Evolutionary conservation across 2,888 invertebrate species (phyloP).

Genomic region (Poecilus cupreus): DNA sequence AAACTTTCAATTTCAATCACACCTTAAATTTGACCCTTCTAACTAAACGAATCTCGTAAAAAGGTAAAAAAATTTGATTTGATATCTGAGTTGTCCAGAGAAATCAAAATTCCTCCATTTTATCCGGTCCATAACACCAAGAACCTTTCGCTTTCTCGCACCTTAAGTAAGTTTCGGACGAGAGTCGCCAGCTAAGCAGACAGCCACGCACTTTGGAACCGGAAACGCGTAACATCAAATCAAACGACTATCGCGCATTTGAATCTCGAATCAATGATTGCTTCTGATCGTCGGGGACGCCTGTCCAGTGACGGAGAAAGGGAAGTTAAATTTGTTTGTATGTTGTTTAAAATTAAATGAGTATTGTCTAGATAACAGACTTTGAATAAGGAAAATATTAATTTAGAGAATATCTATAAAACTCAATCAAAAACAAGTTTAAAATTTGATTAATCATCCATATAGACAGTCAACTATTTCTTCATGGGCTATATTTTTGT

Average conservation of each 20-base stretch:
- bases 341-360: too few relatives aligned
- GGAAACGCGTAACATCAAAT: constrained; percentile 44
- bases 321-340: not conserved
- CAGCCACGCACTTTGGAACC: not conserved
- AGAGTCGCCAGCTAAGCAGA: constrained; percentile 6
- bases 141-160: constrained; percentile 7
- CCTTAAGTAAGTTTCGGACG: constrained; percentile 16
- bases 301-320: not conserved
- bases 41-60: constrained; percentile 15
- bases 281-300: constrained; percentile 1
- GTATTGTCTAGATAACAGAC: too few relatives aligned
- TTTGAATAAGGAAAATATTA: too few relatives aligned
- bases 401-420: too few relatives aligned
- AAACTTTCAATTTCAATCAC: constrained; percentile 38
- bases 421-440: too few relatives aligned
- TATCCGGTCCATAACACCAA: constrained; percentile 4
- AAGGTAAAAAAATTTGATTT: constrained; percentile 25
- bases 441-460: too few relatives aligned
- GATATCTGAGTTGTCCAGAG: constrained; percentile 37
- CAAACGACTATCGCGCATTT: constrained; percentile 46
- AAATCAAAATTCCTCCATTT: constrained; percentile 26
- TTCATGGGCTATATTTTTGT: too few relatives aligned
- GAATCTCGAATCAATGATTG: constrained; percentile 48
- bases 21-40: constrained; percentile 5
- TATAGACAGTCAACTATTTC: too few relatives aligned